Base-by-base conservation (phyloP, 2,113 vertebrate species). In the Eidolon helvum region DNA sequence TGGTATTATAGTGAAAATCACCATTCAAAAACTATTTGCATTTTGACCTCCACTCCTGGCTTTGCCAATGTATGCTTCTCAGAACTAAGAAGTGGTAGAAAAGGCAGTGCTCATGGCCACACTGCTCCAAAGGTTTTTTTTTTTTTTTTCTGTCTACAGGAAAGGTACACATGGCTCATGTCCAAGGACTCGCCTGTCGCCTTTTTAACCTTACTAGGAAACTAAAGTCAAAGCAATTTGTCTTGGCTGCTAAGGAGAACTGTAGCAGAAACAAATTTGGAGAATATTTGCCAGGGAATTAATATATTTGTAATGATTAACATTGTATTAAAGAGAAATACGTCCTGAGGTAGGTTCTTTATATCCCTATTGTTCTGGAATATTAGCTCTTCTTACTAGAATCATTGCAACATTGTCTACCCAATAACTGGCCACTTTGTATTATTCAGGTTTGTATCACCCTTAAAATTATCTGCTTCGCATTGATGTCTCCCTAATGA, bases 221-320 rank as follows among this genome's bases (percentile, higher is more conserved):
- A 48, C 26, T 35, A 3, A 16, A 95, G 65, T 66, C 65, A 90
- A 33, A 40, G 45, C 59, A 90, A 80, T 74, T 74, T 57, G 33
- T 66, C 45, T 66, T 59, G 10, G 38, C 28, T 66, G 66, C 45
- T 72, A 75, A 87, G 59, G 12, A 91, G 35, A 82, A 45, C 10
- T 68, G 18, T 30, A 43, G 77, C 40, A 87, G 50, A 92, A 77
- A 71, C n/a, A 82, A 91, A 59, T 68, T 43, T 68, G 50, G 7
- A 50, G 22, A 96, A 69, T 35, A 78, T n/a, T 69, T 88, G 10
- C 38, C 48, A 94, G 28, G 45, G 12, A 85, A 78, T 78, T 63
- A 79, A 75, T 79, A n/a, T 38, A 72, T 59, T 53, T 74, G 24
- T 84, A 96, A 95, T 92, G n/a, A 80, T 85, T 80, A 83, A 87